A percentile compares a stretch with the other conserved stretches of the same genome.
Conservation (phyloP, 35 echinoderm and acorn worm species). For the Ophioderma brevispina region DNA sequence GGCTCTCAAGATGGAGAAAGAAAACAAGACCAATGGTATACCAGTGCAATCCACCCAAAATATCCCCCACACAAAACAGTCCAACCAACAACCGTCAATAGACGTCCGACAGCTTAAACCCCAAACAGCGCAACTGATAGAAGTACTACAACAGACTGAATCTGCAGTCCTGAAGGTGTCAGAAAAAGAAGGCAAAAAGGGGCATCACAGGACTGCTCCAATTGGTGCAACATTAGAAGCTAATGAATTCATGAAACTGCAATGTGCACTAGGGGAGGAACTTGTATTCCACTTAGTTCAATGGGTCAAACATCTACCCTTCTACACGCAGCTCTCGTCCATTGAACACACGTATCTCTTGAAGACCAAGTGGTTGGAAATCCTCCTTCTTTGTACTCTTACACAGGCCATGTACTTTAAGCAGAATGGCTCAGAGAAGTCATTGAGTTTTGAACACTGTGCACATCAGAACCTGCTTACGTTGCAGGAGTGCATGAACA, state of each 20-base stretch:
- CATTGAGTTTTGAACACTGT: slow-evolving; percentile 92
- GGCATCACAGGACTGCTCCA: neutral
- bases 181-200: slow-evolving; percentile 37
- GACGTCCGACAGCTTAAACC: slow-evolving; percentile 78
- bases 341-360: slow-evolving; percentile 96
- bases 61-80: neutral
- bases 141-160: slow-evolving; percentile 96
- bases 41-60: neutral
- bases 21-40: slow-evolving; percentile 53
- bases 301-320: slow-evolving; percentile 98
- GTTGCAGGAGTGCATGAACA: slow-evolving; percentile 98
- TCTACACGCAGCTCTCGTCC: slow-evolving; percentile 89
- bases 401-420: slow-evolving; percentile 96
- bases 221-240: slow-evolving; percentile 57
- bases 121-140: slow-evolving; percentile 91
- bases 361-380: slow-evolving; percentile 97
- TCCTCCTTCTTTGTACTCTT: slow-evolving; percentile 84
- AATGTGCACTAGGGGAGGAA: slow-evolving; percentile 89
- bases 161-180: slow-evolving; percentile 86
- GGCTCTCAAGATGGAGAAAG: slow-evolving; percentile 73
- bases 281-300: slow-evolving; percentile 97
- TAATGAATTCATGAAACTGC: slow-evolving; percentile 74
- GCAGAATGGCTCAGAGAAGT: slow-evolving; percentile 62
- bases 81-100: neutral
- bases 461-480: slow-evolving; percentile 86